These are phyloP conservation scores for Hydropsyche tenuis DNA, from an alignment of 1,140 invertebrate species.

Conservation along the genomic window DNA sequence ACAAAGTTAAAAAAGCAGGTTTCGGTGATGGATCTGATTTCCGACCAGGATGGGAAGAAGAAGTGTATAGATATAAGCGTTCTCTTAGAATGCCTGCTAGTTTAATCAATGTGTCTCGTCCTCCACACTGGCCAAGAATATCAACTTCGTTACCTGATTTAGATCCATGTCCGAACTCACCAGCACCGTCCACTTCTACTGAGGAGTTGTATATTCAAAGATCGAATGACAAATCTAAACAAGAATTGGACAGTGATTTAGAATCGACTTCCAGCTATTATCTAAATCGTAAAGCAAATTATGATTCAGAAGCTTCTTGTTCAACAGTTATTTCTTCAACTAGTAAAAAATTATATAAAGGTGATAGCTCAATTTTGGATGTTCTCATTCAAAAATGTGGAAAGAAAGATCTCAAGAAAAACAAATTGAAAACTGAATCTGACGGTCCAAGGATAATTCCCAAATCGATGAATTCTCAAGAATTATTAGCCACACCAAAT, in stretches of 20 bases:
- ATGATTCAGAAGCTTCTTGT: constrained; percentile 72
- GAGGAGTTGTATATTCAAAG: constrained; percentile 51
- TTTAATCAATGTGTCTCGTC: constrained; percentile 76
- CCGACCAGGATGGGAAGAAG: constrained; percentile 79
- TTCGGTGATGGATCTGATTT: constrained; percentile 79
- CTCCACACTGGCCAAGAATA: constrained; percentile 64
- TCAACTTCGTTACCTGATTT: constrained; percentile 79
- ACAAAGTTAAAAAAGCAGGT: constrained; percentile 64
- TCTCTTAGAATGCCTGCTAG: constrained; percentile 79
- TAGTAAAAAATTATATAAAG: constrained; percentile 54
- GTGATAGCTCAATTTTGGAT: constrained; percentile 68
- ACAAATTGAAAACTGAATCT: constrained; percentile 63
- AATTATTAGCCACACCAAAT: constrained; percentile 68
- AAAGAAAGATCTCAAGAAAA: constrained; percentile 64
- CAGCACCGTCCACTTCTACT: constrained; percentile 66
- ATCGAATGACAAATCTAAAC: constrained; percentile 57
- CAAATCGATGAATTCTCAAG: constrained; percentile 63
- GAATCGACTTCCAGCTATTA: constrained; percentile 72
- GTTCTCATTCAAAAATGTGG: constrained; percentile 69
- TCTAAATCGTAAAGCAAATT: constrained; percentile 64
- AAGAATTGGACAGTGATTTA: constrained; percentile 68
- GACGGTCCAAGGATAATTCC: constrained; percentile 62
- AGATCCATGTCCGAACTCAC: constrained; percentile 71
- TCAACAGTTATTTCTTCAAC: constrained; percentile 65
- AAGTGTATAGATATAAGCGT: constrained; percentile 80